Evolutionary conservation across 2,888 invertebrate species (phyloP), one percentile per base, ranked within the genome.

Genomic region (Cantharis nigra): DNA sequence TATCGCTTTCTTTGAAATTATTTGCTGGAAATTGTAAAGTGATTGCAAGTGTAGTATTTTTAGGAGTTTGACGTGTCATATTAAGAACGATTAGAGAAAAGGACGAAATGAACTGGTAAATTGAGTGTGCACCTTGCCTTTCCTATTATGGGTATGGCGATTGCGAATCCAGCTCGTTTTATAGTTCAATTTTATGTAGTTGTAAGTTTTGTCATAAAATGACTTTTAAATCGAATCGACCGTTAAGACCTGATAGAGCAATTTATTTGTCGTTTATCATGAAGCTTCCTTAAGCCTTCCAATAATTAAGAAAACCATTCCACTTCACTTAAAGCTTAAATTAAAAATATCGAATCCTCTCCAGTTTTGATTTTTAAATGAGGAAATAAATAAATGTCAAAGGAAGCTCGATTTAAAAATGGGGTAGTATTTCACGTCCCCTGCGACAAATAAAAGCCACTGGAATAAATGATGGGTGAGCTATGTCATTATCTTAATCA

Each of bases 1-100:
- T 80, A 81, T 80, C 81, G 81, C 81, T 81, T 83, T 83, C 82
- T 81, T 77, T 74, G 74, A 75, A 82, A 67, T 79, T 82, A 82
- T 82, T 82, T 80, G 81, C 81, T 79, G 81, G 82, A 83, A 83
- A 84, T 83, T 83, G 81, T 80, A 74, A 78, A 64, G 72, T 72
- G 64, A 71, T 67, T 74, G 69, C 69, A 77, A 74, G 65, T 74
- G 71, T 71, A 63, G 71, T 75, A 70, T 73, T 75, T 78, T 64
- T 20, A 49, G 49, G 49, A 49, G 49, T 49, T n/a, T 49, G 49
- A 49, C 49, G 49, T 49, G 49, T 49, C 49, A 49, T 4, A 49
- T 49, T 49, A 49, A 49, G 49, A 49, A 49, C n/a, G 49, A 49
- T 49, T 49, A 49, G 49, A 49, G n/a, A 49, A 49, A 49, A n/a